Conservation (phyloP, 2,113 vertebrate genomes). For the Pseudorasbora parva region DNA sequence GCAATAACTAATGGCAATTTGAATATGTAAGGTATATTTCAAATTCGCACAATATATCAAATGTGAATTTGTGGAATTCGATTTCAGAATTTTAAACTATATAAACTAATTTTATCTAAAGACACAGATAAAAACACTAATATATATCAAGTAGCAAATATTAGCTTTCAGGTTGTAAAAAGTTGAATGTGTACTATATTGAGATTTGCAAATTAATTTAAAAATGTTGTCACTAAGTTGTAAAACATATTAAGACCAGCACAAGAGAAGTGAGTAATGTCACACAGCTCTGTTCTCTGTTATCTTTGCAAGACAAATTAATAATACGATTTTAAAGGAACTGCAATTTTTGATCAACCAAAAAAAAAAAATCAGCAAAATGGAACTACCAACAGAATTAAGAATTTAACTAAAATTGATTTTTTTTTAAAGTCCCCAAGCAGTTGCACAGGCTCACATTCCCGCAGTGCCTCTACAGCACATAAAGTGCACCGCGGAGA, state of each 20-base stretch:
- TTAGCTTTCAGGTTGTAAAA: neutral
- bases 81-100: neutral
- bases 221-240: neutral
- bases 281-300: neutral
- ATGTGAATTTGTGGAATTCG: neutral
- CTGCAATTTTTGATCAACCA: neutral
- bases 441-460: constrained; percentile 37
- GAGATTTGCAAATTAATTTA: neutral
- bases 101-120: neutral
- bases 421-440: neutral
- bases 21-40: neutral
- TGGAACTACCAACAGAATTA: too few species aligned
- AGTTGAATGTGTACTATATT: neutral
- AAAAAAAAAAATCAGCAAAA: neutral
- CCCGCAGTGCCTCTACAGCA: constrained; percentile 33
- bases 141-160: neutral
- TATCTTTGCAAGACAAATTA: neutral
- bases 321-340: neutral
- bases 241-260: neutral
- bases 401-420: neutral
- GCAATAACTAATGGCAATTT: neutral
- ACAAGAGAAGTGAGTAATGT: neutral
- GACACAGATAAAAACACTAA: neutral
- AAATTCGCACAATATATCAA: neutral
- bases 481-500: constrained; percentile 21